Percentiles rank a stretch among this genome's conserved stretches.
These are phyloP conservation scores for Callyntrura guangdongensis DNA, from an alignment of 2,888 invertebrate species.

Conservation along the genomic window DNA sequence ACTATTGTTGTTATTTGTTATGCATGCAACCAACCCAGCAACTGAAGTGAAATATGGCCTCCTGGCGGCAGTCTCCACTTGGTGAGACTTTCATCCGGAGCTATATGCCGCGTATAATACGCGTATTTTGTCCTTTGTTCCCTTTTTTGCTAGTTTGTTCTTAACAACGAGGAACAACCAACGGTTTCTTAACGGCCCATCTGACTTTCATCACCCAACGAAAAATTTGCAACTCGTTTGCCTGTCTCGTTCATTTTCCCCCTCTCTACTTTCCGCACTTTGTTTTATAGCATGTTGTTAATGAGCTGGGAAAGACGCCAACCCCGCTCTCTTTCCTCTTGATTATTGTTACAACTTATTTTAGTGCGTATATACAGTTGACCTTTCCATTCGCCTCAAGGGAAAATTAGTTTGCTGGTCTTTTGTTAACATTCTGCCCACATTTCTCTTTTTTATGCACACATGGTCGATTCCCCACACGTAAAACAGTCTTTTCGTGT, in stretches of 20 bases:
- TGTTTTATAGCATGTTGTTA: neutral
- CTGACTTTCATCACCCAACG: too few species aligned
- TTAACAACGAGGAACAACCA: too few species aligned
- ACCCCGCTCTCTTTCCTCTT: neutral
- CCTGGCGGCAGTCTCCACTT: neutral
- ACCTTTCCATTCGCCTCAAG: neutral
- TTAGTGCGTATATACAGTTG: neutral
- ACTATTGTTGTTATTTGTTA: too few species aligned
- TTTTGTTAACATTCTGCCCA: conserved; percentile 8
- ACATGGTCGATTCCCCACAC: conserved; percentile 31
- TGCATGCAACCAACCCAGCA: too few species aligned
- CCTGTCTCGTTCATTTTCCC: neutral
- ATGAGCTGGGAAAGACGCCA: neutral
- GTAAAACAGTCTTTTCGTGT: neutral
- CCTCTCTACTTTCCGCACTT: neutral
- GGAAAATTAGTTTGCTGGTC: conserved; percentile 1
- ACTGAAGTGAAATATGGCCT: too few species aligned
- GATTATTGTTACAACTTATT: neutral
- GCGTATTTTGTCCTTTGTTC: neutral
- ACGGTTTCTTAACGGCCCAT: too few species aligned
- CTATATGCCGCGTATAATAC: neutral
- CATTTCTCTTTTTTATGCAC: conserved; percentile 33
- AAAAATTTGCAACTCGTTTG: neutral
- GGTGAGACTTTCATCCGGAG: neutral
- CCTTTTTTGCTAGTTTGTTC: neutral